Evolutionary conservation across 2,797 vertebrate species (phyloP).

Genomic region (Pelobates cultripes): DNA sequence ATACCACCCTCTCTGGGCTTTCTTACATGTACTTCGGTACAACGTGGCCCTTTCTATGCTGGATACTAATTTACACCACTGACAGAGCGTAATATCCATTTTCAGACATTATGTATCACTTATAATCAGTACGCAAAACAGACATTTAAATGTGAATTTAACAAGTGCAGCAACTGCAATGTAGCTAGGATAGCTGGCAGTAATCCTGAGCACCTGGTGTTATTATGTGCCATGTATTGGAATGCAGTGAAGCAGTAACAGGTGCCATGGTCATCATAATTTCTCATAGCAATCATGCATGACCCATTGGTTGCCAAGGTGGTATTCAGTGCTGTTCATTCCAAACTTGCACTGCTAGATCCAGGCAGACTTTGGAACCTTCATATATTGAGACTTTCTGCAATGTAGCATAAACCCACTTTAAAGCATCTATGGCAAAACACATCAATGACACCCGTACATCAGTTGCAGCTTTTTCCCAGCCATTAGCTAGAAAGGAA

Average conservation of each 20-base stretch:
- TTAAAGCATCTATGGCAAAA: too few species aligned
- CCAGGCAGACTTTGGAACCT: not conserved
- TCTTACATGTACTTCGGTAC: not conserved
- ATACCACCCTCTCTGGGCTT: not conserved
- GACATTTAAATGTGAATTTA: not conserved
- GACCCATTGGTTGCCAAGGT: conserved; percentile 13
- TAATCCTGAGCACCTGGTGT: not conserved
- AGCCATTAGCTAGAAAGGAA: conserved; percentile 38
- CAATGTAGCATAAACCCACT: not conserved
- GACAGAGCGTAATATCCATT: not conserved
- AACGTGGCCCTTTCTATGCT: not conserved
- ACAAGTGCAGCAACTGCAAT: not conserved
- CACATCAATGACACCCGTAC: not conserved
- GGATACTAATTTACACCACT: not conserved
- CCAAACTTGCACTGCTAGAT: conserved; percentile 2
- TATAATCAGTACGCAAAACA: not conserved
- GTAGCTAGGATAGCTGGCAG: not conserved
- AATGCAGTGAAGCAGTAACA: conserved; percentile 36
- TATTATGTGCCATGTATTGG: conserved; percentile 13
- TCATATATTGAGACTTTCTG: too few species aligned
- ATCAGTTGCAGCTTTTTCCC: not conserved
- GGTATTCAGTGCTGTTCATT: conserved; percentile 4
- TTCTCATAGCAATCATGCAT: conserved; percentile 14
- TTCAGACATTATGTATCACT: not conserved
- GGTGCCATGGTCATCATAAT: conserved; percentile 19